Conservation (phyloP, 2,113 vertebrate species). For the Caranx melampygus region DNA sequence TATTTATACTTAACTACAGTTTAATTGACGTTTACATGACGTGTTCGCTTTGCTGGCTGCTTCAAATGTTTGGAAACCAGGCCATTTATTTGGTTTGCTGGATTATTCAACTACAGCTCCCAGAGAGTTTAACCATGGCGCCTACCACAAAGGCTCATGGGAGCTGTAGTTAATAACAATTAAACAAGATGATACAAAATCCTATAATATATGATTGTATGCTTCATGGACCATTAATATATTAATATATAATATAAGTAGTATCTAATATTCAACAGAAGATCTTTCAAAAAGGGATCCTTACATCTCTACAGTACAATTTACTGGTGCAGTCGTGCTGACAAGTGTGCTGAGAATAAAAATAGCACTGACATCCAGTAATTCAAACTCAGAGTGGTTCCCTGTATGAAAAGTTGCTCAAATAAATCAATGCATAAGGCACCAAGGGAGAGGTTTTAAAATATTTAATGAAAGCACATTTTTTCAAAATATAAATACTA, state of each 20-base stretch:
- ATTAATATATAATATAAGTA: neutral
- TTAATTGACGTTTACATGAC: no score
- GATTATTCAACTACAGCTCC: slow-evolving; percentile 9
- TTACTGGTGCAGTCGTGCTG: neutral
- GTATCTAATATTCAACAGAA: neutral
- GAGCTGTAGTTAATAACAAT: slow-evolving; percentile 10
- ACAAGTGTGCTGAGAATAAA: neutral
- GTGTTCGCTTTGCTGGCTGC: neutral
- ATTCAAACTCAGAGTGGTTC: neutral
- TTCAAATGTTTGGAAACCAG: neutral
- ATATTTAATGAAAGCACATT: slow-evolving; percentile 32
- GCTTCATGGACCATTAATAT: no score
- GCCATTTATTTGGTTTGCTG: neutral
- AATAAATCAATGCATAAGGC: neutral
- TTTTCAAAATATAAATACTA: slow-evolving; percentile 40
- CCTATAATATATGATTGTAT: no score
- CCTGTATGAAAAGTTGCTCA: neutral
- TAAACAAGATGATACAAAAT: neutral
- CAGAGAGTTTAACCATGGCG: neutral
- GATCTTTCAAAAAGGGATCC: neutral
- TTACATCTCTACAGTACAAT: neutral
- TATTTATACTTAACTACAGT: neutral
- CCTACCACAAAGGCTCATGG: slow-evolving; percentile 6
- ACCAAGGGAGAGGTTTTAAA: slow-evolving; percentile 2
- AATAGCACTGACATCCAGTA: neutral